These are phyloP conservation scores for Sardinella longiceps DNA, from an alignment of 2,797 vertebrate genomes.

Conservation along the genomic window DNA sequence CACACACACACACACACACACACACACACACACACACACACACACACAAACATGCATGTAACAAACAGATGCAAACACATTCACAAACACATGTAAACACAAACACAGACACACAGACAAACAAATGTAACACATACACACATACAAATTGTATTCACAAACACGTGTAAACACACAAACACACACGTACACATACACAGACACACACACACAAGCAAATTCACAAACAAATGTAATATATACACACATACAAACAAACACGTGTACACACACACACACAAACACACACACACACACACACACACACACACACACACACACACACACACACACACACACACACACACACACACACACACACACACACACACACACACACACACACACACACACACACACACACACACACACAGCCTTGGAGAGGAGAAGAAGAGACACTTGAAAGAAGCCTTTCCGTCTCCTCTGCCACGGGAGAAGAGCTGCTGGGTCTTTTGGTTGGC, in stretches of 20 bases:
- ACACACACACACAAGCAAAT: not conserved
- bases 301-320: not conserved
- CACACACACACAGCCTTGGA: not conserved
- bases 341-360: not conserved
- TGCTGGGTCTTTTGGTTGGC: not conserved
- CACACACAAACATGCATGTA: not conserved
- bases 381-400: not conserved
- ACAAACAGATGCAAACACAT: not conserved
- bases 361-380: not conserved
- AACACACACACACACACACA: not conserved
- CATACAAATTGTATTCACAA: too few species aligned
- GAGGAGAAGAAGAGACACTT: not conserved
- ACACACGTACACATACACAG: not conserved
- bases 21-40: too few species aligned
- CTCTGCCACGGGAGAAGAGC: not conserved
- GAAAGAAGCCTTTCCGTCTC: not conserved
- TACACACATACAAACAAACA: not conserved
- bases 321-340: not conserved
- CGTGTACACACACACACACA: not conserved
- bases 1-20: not conserved
- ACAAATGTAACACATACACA: not conserved
- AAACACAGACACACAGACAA: not conserved
- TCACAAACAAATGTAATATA: too few species aligned
- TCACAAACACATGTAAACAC: not conserved
- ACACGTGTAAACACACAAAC: too few species aligned